These are phyloP conservation scores for Boulengeromyrus knoepffleri DNA, from an alignment of 2,113 vertebrate species.

Conservation along the genomic window DNA sequence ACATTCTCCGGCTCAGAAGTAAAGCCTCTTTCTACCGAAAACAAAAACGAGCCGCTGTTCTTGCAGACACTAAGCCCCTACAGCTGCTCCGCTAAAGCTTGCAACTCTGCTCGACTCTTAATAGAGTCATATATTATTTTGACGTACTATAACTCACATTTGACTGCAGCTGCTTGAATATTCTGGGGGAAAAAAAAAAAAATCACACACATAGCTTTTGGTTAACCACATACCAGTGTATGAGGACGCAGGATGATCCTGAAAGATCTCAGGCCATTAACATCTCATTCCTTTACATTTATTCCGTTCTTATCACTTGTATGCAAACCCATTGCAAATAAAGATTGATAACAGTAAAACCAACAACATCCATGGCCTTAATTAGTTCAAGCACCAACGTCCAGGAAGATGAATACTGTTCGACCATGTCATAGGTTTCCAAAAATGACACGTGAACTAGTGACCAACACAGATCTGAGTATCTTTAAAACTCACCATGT, in stretches of 20 bases:
- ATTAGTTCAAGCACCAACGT: not conserved
- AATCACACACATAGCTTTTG: not conserved
- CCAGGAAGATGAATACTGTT: not conserved
- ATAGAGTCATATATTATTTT: conserved; percentile 2
- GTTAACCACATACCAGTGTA: not conserved
- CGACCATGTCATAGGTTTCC: not conserved
- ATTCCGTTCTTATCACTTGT: not conserved
- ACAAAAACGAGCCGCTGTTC: not conserved
- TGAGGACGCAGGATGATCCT: not conserved
- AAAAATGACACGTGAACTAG: not conserved
- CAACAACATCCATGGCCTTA: not conserved
- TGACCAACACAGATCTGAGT: not conserved
- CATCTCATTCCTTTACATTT: not conserved
- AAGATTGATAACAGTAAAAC: not conserved
- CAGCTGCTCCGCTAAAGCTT: not conserved
- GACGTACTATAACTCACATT: not conserved
- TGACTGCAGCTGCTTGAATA: not conserved
- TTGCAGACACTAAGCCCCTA: not conserved
- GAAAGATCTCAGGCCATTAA: not conserved
- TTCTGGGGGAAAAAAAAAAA: not conserved
- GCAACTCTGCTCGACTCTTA: not conserved
- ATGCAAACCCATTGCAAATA: not conserved
- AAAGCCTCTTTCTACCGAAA: not conserved
- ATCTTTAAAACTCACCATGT: not conserved
- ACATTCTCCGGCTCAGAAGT: not conserved